Evolutionary conservation across 1,140 invertebrate species (phyloP).

Genomic region (Calliphora vicina): DNA sequence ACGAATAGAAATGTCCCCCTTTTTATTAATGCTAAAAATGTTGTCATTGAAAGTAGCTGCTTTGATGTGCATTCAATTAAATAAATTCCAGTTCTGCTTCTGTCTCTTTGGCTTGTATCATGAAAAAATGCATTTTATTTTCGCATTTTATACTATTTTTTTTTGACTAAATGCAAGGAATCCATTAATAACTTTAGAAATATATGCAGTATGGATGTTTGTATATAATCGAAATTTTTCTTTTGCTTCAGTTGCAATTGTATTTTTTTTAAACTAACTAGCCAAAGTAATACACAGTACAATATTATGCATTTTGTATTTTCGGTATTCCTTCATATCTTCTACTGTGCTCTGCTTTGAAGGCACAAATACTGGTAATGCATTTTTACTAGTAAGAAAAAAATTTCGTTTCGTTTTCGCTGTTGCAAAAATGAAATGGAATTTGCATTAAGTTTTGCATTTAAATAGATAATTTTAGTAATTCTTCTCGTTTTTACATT

Average conservation of each 20-base stretch:
- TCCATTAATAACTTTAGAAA: background rate
- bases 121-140: background rate
- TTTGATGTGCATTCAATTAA: constrained; percentile 5
- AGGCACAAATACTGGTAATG: too few relatives aligned
- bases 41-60: background rate
- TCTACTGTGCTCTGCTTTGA: too few relatives aligned
- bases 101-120: background rate
- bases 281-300: background rate
- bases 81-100: background rate
- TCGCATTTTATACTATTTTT: background rate
- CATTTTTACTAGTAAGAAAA: too few relatives aligned
- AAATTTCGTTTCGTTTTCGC: too few relatives aligned
- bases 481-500: background rate
- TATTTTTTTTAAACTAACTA: background rate
- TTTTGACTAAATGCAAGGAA: background rate
- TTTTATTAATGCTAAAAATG: background rate
- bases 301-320: background rate
- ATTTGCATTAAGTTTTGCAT: background rate
- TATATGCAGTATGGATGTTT: background rate
- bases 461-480: background rate
- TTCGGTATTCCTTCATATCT: background rate
- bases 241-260: background rate
- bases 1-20: background rate
- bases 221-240: background rate
- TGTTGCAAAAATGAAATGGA: background rate